phyloP scores from a whole-genome alignment of 2,888 invertebrate species.

The Cremastinae sp. region DNA sequence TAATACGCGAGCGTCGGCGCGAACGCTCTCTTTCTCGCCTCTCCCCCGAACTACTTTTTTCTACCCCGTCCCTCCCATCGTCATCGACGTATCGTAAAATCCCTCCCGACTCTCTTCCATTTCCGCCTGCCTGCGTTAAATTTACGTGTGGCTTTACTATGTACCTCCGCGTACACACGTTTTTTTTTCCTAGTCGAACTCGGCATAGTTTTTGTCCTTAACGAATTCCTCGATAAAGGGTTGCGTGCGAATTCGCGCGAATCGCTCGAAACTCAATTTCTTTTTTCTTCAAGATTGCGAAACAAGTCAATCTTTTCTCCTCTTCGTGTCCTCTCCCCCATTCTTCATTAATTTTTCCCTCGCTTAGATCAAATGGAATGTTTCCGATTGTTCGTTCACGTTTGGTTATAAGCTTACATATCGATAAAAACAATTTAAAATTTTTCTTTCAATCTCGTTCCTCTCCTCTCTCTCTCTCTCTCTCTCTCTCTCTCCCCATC shows the following conservation, averaged over 20 bases:
- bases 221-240: constrained; percentile 22
- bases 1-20: constrained; percentile 62
- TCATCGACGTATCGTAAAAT: constrained; percentile 40
- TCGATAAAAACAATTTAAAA: constrained; percentile 62
- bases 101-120: constrained; percentile 18
- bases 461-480: constrained; percentile 36
- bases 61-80: neutral
- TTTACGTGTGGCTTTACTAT: constrained; percentile 36
- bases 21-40: constrained; percentile 39
- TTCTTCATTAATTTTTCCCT: constrained; percentile 38
- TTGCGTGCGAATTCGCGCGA: constrained; percentile 28
- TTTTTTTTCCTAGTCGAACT: constrained; percentile 26
- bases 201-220: constrained; percentile 26
- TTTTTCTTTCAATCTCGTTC: constrained; percentile 59
- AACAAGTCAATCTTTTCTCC: constrained; percentile 29
- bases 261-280: constrained; percentile 12
- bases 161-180: constrained; percentile 9
- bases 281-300: constrained; percentile 33
- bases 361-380: constrained; percentile 63
- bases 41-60: constrained; percentile 8
- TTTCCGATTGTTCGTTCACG: constrained; percentile 63
- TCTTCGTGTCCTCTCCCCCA: neutral
- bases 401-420: constrained; percentile 66
- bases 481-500: constrained; percentile 45
- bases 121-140: constrained; percentile 54